Evolutionary conservation across 2,888 invertebrate species (phyloP).

Genomic region (Pardosa pseudoannulata): DNA sequence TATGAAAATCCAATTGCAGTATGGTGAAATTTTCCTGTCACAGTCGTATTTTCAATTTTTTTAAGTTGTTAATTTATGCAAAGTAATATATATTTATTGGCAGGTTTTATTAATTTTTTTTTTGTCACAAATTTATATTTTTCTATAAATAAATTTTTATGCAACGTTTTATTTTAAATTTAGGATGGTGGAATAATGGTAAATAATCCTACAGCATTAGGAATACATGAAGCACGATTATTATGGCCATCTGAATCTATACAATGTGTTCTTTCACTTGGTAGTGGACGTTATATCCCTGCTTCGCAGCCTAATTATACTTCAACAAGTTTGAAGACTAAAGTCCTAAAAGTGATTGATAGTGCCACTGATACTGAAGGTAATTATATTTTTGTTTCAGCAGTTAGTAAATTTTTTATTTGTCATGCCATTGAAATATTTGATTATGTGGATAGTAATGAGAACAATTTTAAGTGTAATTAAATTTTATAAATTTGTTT

Average conservation of each 20-base stretch:
- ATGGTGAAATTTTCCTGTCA: too few relatives aligned
- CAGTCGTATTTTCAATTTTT: too few relatives aligned
- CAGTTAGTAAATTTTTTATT: too few relatives aligned
- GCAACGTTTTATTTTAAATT: conserved; percentile 71
- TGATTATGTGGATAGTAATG: too few relatives aligned
- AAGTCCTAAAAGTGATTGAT: conserved; percentile 88
- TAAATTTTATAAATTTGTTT: background rate
- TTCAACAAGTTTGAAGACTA: conserved; percentile 85
- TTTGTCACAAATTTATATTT: too few relatives aligned
- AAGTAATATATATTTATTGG: too few relatives aligned
- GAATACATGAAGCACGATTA: conserved; percentile 89
- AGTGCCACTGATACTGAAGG: conserved; percentile 93
- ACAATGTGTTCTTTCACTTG: conserved; percentile 89
- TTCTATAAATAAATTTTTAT: too few relatives aligned
- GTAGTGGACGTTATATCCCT: conserved; percentile 82
- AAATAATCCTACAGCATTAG: conserved; percentile 93
- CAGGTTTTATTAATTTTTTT: too few relatives aligned
- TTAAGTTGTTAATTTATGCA: too few relatives aligned
- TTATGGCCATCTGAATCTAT: conserved; percentile 87
- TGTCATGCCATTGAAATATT: too few relatives aligned
- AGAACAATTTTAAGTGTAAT: background rate
- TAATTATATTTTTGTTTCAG: too few relatives aligned
- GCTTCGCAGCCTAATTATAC: conserved; percentile 74
- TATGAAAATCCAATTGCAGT: too few relatives aligned
- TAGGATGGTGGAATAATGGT: conserved; percentile 89